phyloP scores from a whole-genome alignment of 2,797 vertebrate species.

The Pteropus rufus region DNA sequence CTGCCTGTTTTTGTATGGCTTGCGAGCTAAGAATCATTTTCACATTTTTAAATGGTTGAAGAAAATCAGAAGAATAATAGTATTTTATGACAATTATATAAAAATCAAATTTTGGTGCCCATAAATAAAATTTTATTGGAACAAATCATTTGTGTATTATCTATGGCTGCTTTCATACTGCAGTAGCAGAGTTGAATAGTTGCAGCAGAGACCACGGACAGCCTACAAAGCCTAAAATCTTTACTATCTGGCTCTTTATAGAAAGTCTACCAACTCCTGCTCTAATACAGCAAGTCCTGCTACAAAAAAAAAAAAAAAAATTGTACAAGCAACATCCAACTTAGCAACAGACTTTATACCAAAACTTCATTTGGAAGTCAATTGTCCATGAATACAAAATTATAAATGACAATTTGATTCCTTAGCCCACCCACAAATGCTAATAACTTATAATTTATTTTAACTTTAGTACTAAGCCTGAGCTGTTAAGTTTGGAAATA shows the following conservation, averaged over 20 bases:
- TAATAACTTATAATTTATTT: no score
- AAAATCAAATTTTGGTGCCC: slow-evolving; percentile 26
- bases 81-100: slow-evolving; percentile 6
- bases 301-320: not conserved
- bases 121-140: not conserved
- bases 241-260: not conserved
- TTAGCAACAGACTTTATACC: not conserved
- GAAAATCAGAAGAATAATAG: not conserved
- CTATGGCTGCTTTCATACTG: not conserved
- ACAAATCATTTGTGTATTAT: not conserved
- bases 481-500: no score
- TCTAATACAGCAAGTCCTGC: not conserved
- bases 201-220: not conserved
- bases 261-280: not conserved
- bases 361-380: no score
- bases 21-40: not conserved
- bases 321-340: not conserved
- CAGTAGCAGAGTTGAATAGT: not conserved
- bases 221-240: not conserved
- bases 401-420: no score
- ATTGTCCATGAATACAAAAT: no score
- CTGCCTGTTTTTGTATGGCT: not conserved
- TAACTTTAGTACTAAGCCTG: no score
- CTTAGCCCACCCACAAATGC: no score
- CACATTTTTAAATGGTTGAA: not conserved